Conservation (phyloP, 2,113 vertebrate genomes). For the Triplophysa tibetana region DNA sequence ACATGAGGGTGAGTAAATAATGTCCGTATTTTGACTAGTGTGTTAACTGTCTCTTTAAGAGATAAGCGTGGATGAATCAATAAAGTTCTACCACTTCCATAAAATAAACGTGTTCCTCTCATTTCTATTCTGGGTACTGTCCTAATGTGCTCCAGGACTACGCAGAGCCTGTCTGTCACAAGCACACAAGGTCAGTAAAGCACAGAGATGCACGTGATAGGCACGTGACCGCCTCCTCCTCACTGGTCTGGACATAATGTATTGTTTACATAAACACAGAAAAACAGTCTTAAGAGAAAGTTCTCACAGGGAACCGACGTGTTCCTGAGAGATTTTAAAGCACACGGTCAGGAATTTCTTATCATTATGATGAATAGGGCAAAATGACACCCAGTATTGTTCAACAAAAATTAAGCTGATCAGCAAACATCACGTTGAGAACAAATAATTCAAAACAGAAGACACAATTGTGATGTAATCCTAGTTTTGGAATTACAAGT, state of each 20-base stretch:
- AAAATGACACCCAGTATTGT: not conserved
- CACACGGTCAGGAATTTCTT: constrained; percentile 16
- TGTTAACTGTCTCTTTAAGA: not conserved
- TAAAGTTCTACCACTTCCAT: constrained; percentile 27
- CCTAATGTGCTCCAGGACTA: constrained; percentile 26
- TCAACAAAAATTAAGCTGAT: not conserved
- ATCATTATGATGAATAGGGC: constrained; percentile 21
- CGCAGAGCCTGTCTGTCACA: constrained; percentile 16
- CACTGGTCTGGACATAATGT: constrained; percentile 21
- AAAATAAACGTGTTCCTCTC: constrained; percentile 30
- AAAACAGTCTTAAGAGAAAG: constrained; percentile 10
- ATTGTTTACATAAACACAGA: constrained; percentile 49
- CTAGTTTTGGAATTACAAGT: not conserved
- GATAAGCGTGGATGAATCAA: constrained; percentile 19
- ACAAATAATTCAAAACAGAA: not conserved
- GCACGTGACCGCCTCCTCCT: constrained; percentile 32
- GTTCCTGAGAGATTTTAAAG: constrained; percentile 6
- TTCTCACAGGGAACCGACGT: not conserved
- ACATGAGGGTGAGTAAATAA: not conserved
- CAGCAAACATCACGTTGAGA: constrained; percentile 23
- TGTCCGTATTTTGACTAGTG: too few species aligned
- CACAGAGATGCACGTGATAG: constrained; percentile 35
- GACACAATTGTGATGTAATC: constrained; percentile 3
- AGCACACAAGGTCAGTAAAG: constrained; percentile 46
- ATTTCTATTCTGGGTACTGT: constrained; percentile 43